phyloP scores from a whole-genome alignment of 2,797 vertebrate genomes.

The Decapterus maruadsi region DNA sequence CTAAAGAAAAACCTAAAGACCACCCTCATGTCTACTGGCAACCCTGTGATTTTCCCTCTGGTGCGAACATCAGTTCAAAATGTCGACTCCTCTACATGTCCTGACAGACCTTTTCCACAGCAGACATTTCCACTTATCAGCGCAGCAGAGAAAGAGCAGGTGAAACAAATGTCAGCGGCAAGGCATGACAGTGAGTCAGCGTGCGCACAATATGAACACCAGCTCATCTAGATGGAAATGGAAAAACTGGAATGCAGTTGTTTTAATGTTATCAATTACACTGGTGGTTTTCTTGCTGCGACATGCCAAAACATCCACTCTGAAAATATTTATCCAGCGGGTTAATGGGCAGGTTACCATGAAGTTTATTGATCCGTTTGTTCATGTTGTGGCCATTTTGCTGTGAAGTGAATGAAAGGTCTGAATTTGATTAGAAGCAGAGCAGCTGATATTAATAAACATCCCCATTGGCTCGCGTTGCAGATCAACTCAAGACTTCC shows the following conservation, averaged over 20 bases:
- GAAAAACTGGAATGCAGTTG: background rate
- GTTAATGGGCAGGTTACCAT: background rate
- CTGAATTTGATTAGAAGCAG: background rate
- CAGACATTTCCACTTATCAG: background rate
- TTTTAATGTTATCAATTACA: background rate
- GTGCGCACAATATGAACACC: background rate
- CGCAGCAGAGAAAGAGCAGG: background rate
- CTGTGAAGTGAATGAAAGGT: slow-evolving; percentile 1
- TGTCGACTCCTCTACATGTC: background rate
- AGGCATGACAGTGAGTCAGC: background rate
- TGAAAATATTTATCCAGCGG: background rate
- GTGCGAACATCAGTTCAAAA: background rate
- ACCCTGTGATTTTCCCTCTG: background rate
- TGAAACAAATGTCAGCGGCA: background rate
- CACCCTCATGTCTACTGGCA: background rate
- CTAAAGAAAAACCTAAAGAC: no score
- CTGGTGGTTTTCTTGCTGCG: background rate
- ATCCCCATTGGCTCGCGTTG: background rate
- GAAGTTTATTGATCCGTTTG: background rate
- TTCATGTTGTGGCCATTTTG: background rate
- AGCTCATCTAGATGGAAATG: background rate
- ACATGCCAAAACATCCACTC: background rate
- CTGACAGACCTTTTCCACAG: background rate
- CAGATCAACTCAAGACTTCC: slow-evolving; percentile 1
- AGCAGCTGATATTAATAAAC: slow-evolving; percentile 24